Evolutionary conservation across 2,888 invertebrate genomes (phyloP).

Genomic region (Drosophila ochracea): DNA sequence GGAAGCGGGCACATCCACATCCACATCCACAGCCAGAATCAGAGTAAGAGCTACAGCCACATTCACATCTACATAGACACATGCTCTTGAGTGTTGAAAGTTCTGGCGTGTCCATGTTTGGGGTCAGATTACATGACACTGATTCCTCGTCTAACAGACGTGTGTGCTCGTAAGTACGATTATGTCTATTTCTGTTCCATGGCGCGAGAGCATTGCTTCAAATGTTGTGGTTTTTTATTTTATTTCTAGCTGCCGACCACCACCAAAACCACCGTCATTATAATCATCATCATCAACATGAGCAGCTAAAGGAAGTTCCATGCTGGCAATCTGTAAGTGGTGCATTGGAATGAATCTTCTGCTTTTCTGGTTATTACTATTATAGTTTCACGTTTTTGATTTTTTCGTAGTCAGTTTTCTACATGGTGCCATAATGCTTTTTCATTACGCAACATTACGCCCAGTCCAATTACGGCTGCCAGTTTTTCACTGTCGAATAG

Average conservation of each 20-base stretch:
- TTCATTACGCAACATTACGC: slow-evolving; percentile 78
- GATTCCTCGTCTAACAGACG: slow-evolving; percentile 75
- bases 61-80: slow-evolving; percentile 29
- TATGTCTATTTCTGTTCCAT: slow-evolving; percentile 51
- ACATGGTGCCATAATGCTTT: slow-evolving; percentile 70
- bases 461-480: slow-evolving; percentile 71
- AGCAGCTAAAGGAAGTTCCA: slow-evolving; percentile 40
- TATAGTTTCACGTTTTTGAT: slow-evolving; percentile 34
- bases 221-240: slow-evolving; percentile 50
- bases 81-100: slow-evolving; percentile 73
- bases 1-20: background rate
- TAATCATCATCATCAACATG: slow-evolving; percentile 37
- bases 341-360: slow-evolving; percentile 40
- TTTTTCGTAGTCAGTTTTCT: slow-evolving; percentile 30
- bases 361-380: slow-evolving; percentile 61
- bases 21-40: slow-evolving; percentile 4
- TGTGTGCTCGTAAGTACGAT: slow-evolving; percentile 44
- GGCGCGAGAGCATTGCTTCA: slow-evolving; percentile 63
- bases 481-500: slow-evolving; percentile 64
- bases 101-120: slow-evolving; percentile 80
- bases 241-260: slow-evolving; percentile 26
- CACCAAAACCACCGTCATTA: slow-evolving; percentile 28
- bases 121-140: slow-evolving; percentile 79
- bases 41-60: slow-evolving; percentile 2
- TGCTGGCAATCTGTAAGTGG: slow-evolving; percentile 35